phyloP scores from a whole-genome alignment of 2,113 vertebrate species.

The Prinia subflava region DNA sequence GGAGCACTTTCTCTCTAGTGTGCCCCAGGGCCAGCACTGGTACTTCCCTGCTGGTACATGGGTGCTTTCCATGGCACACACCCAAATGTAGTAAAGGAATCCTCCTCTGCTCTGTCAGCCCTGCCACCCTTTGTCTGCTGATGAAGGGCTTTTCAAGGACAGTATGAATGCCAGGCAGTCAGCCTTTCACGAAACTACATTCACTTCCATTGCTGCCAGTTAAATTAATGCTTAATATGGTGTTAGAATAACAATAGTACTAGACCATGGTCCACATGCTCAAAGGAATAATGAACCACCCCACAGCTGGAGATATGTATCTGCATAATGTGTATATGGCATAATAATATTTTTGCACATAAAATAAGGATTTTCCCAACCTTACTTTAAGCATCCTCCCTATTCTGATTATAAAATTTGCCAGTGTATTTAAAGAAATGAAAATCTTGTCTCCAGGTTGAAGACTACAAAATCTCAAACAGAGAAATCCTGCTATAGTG shows the following conservation, averaged over 20 bases:
- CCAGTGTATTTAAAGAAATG: neutral
- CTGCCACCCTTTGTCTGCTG: neutral
- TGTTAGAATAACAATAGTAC: neutral
- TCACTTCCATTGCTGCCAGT: neutral
- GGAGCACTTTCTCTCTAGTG: neutral
- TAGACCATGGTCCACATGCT: neutral
- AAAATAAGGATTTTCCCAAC: neutral
- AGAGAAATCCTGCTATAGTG: neutral
- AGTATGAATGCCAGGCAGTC: neutral
- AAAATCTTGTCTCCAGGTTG: neutral
- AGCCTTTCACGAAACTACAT: neutral
- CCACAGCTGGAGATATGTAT: accelerated
- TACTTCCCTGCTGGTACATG: neutral
- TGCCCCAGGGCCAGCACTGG: neutral
- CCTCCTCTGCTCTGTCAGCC: neutral
- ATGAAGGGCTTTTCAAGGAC: neutral
- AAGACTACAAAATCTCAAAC: neutral
- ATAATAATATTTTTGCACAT: neutral
- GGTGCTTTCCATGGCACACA: neutral
- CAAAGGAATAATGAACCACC: neutral
- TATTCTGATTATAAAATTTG: neutral
- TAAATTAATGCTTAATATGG: neutral
- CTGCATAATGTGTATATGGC: neutral
- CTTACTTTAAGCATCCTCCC: neutral
- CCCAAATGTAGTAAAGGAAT: neutral